A percentile compares a stretch with the other conserved stretches of the same genome.
These are phyloP conservation scores for Otocyon megalotis DNA, from an alignment of 2,113 vertebrate species.

Conservation along the genomic window DNA sequence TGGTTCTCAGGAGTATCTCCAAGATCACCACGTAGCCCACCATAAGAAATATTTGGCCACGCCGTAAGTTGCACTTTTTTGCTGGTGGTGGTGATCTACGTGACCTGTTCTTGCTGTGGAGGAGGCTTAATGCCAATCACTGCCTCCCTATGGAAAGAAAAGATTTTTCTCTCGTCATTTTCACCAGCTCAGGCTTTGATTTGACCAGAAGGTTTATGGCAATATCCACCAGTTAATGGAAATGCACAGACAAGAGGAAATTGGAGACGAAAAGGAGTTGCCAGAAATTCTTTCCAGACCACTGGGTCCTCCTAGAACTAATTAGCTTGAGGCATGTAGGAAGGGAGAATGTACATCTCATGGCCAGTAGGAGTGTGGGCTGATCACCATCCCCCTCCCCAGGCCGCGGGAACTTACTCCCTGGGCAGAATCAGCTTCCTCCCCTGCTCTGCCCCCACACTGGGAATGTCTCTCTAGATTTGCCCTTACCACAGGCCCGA, in stretches of 20 bases:
- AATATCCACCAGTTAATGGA: not conserved
- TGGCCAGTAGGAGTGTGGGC: slow-evolving; percentile 50
- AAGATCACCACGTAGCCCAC: not conserved
- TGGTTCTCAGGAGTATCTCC: not conserved
- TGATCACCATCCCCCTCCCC: not conserved
- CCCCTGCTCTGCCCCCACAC: not conserved
- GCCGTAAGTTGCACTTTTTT: not conserved
- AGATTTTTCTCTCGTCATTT: slow-evolving; percentile 29
- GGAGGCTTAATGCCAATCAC: not conserved
- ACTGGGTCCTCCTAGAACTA: slow-evolving; percentile 58
- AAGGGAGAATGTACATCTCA: not conserved
- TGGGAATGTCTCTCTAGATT: not conserved
- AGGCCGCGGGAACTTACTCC: not conserved
- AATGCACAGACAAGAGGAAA: slow-evolving; percentile 7
- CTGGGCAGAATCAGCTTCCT: not conserved
- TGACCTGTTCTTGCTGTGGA: not conserved
- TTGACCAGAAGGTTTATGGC: not conserved
- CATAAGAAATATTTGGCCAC: not conserved
- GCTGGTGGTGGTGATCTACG: not conserved
- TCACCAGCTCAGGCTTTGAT: not conserved
- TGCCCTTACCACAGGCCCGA: not conserved
- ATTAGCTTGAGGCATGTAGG: slow-evolving; percentile 22
- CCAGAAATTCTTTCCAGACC: slow-evolving; percentile 65
- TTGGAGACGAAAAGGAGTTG: slow-evolving; percentile 39
- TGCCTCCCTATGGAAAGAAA: slow-evolving; percentile 22